Evolutionary conservation across 1,140 invertebrate species (phyloP), one percentile per base, ranked within the genome.

Genomic region (Dinoponera quadriceps): DNA sequence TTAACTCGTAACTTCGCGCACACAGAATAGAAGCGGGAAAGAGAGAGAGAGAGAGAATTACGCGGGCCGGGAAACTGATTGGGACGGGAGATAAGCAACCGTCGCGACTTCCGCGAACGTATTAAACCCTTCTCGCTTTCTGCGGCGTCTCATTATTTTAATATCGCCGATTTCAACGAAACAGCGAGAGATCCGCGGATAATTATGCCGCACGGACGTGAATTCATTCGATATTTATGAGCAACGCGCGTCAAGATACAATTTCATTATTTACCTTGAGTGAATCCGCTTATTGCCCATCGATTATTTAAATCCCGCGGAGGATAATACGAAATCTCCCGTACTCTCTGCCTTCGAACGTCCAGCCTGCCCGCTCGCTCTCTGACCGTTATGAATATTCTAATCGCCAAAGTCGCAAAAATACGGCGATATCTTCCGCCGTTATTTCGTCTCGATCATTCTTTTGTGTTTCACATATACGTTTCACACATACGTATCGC

Each of bases 1-100:
- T 86, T 85, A 75, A 82, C 44, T 69, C 27, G 44, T 71, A 75
- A 81, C 84, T 84, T 84, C n/a, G 68, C 68, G 48, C 54, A 69
- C 18, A 60, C 51, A 22, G 25, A 84, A 29, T 48, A 38, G 74
- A 83, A 68, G 73, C 44, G 54, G 38, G 18, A 60, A 66, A 82
- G 33, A 74, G 48, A 13, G 44, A 29, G 49, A 20, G 48, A 78
- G 54, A 55, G 27, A 13, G 49, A 49, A 60, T 60, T 27, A 44
- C 44, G 9, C 18, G 54, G 27, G 72, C 49, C 14, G 27, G 27
- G 33, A 59, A 49, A 20, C 7, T 22, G 22, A n/a, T 29, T 4
- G 9, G 20, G 20, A 18, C 2, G 2, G 14, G 11, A 38, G n/a
- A 29, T 75, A 63, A 51, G 11, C 14, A 33, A 33, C 49, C 22